A percentile compares a stretch with the other conserved stretches of the same genome.
Conservation (phyloP, 2,888 invertebrate species). For the Boloria selene region DNA sequence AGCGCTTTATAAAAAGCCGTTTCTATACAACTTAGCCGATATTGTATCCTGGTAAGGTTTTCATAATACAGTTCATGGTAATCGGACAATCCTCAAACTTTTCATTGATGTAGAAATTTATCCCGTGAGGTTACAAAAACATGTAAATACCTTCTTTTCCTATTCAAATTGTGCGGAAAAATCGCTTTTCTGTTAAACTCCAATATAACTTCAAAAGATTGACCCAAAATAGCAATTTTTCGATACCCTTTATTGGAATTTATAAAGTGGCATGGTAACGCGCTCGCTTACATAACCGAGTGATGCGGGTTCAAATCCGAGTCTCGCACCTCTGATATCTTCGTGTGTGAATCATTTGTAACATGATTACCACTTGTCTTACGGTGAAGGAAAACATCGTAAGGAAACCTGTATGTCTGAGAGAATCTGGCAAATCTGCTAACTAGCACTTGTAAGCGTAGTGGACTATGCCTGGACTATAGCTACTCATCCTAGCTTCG, state of each 20-base stretch:
- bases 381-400: too few species aligned
- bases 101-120: constrained; percentile 39
- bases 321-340: too few species aligned
- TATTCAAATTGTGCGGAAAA: constrained; percentile 10
- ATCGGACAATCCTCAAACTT: constrained; percentile 54
- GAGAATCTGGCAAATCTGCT: too few species aligned
- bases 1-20: constrained; percentile 44
- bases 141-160: constrained; percentile 25
- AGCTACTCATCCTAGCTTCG: too few species aligned
- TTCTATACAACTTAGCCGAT: constrained; percentile 48
- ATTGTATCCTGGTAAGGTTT: constrained; percentile 65
- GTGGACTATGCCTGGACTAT: too few species aligned
- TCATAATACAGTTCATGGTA: constrained; percentile 71
- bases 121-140: constrained; percentile 25
- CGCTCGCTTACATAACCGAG: too few species aligned
- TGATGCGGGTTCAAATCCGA: too few species aligned
- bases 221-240: neutral
- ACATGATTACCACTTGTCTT: too few species aligned
- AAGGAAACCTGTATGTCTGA: too few species aligned
- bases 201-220: neutral
- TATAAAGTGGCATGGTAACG: too few species aligned
- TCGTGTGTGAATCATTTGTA: too few species aligned
- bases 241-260: neutral
- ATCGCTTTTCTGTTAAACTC: neutral
- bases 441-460: too few species aligned